Base-by-base conservation (phyloP, 2,113 vertebrate genomes). In the Sinocyclocheilus grahami region DNA sequence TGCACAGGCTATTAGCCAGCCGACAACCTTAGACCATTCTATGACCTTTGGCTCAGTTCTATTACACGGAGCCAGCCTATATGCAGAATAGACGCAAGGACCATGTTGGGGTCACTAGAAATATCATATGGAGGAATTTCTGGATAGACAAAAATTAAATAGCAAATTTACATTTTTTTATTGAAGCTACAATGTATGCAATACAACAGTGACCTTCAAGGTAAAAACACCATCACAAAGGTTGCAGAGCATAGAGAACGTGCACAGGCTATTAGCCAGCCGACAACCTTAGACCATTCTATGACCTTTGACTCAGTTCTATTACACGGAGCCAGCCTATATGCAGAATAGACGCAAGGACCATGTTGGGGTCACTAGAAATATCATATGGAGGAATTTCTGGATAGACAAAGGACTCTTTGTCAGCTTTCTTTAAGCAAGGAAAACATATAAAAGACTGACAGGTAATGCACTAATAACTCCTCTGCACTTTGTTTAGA, bases 251-350 rank as follows among this genome's bases (percentile, higher is more conserved):
- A 22, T 2, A 42, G 37, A n/a, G 37, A 20, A 42, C 22, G 3
- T 11, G 30, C 46, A 24, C 33, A 37, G 4, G 13, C 13, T 76
- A 76, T 22, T 60, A 14, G 13, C 16, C 2, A 77, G 55, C 4
- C 16, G 2, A 42, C 22, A 78, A 65, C 22, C 13, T 77, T 67
- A 37, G 24, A 53, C 65, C 16, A n/a, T 33, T 78, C 62, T 39
- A 22, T 71, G 22, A 79, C 76, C 67, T 86, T 51, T 81, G n/a
- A 72, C 48, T 27, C 5, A 71, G 24, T 62, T 58, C 76, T 6
- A 51, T 48, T 48, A 14, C 11, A 27, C 4, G 4, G 33, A 81
- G 33, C 39, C 7, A 30, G 18, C 10, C 48, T 67, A 48, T 14
- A 82, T 53, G 42, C n/a, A 82, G 39, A 22, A 33, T 27, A 71